Conservation (phyloP, 2,797 vertebrate genomes). For the Acipenser ruthenus region DNA sequence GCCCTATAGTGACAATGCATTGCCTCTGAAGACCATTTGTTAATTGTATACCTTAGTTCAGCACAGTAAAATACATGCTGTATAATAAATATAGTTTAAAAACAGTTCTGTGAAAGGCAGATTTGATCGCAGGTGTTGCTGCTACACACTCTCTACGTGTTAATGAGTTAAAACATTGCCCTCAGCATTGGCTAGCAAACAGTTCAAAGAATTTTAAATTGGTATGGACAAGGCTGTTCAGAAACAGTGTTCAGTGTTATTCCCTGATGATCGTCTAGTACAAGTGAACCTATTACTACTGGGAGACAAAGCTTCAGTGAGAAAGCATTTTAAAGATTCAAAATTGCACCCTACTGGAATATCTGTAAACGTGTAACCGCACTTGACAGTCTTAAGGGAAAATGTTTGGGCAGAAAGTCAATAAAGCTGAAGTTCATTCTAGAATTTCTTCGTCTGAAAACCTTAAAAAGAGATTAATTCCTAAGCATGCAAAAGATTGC, state of each 20-base stretch:
- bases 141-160: too few relatives aligned
- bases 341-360: background rate
- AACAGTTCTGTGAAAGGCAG: too few relatives aligned
- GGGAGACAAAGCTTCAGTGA: constrained; percentile 26
- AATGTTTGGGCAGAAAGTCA: constrained; percentile 7
- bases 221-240: background rate
- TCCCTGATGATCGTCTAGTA: background rate
- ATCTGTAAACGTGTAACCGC: background rate
- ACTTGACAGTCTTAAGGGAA: constrained; percentile 7
- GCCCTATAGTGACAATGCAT: too few relatives aligned
- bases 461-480: constrained; percentile 8
- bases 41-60: too few relatives aligned
- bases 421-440: constrained; percentile 11
- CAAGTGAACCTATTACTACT: constrained; percentile 36
- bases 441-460: constrained; percentile 9
- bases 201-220: background rate
- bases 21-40: too few relatives aligned
- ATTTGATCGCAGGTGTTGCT: too few relatives aligned
- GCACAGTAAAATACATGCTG: too few relatives aligned
- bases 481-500: constrained; percentile 10
- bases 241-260: background rate
- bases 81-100: too few relatives aligned
- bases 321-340: background rate
- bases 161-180: too few relatives aligned
- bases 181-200: constrained; percentile 14